Evolutionary conservation across 2,888 invertebrate genomes (phyloP).

Genomic region (Cloeon dipterum): DNA sequence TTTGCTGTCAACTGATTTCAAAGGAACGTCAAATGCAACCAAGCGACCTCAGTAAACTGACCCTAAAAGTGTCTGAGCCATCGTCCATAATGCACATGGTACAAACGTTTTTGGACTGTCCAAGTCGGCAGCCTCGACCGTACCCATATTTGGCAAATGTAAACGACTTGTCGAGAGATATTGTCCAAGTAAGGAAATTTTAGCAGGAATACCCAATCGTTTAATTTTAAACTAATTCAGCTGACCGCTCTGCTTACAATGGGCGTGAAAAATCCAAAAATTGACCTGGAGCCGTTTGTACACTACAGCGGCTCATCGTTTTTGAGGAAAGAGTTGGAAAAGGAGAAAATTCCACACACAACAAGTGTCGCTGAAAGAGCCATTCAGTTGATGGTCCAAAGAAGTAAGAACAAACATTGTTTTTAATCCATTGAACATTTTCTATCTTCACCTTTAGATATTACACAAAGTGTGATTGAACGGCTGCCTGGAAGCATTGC

Average conservation of each 20-base stretch:
- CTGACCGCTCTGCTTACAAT: constrained; percentile 11
- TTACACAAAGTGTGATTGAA: constrained; percentile 44
- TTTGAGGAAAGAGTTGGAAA: no score
- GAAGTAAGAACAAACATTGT: constrained; percentile 15
- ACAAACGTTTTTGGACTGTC: background rate
- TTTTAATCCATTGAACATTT: constrained; percentile 7
- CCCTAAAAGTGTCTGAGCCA: constrained; percentile 29
- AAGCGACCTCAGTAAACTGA: constrained; percentile 29
- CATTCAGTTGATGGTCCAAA: constrained; percentile 28
- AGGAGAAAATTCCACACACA: no score
- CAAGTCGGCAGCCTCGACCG: constrained; percentile 16
- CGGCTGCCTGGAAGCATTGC: constrained; percentile 46
- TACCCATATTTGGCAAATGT: constrained; percentile 54
- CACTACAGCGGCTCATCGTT: constrained; percentile 16
- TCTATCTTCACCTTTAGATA: constrained; percentile 23
- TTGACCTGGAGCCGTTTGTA: constrained; percentile 15
- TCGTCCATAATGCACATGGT: constrained; percentile 39
- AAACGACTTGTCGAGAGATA: constrained; percentile 44
- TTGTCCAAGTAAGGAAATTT: constrained; percentile 43
- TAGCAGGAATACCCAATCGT: no score
- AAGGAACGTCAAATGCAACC: constrained; percentile 26
- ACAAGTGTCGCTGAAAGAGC: constrained; percentile 18
- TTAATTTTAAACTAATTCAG: constrained; percentile 7
- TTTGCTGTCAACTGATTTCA: constrained; percentile 2
- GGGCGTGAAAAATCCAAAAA: constrained; percentile 9